phyloP scores from a whole-genome alignment of 2,113 vertebrate genomes.

The Corapipo altera region DNA sequence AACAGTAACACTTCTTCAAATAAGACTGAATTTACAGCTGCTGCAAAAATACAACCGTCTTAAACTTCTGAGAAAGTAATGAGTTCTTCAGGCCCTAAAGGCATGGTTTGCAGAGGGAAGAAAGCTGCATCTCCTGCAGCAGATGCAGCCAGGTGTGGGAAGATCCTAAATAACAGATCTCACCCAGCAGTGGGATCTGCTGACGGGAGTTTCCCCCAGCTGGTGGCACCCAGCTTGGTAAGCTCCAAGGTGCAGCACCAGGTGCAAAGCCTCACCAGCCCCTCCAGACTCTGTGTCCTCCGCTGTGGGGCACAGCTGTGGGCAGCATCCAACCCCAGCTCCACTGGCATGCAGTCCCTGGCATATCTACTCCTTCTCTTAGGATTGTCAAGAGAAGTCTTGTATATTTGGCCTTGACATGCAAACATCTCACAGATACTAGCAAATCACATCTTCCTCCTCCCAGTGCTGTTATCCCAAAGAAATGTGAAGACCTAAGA shows the following conservation, averaged over 20 bases:
- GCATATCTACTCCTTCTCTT: background rate
- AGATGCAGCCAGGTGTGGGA: background rate
- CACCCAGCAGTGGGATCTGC: background rate
- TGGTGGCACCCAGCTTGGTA: background rate
- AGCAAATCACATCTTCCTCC: background rate
- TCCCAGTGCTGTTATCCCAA: background rate
- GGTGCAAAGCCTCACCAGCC: background rate
- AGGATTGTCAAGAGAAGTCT: background rate
- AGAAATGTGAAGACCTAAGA: background rate
- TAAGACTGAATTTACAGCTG: background rate
- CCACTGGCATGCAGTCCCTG: rapidly evolving
- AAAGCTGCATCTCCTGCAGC: background rate
- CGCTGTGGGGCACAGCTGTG: background rate
- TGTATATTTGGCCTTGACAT: rapidly evolving
- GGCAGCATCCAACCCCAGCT: background rate
- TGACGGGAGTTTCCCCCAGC: background rate
- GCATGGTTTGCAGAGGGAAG: background rate
- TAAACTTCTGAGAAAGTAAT: background rate
- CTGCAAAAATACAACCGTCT: background rate
- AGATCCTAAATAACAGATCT: background rate
- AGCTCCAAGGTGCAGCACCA: background rate
- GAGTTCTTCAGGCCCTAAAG: background rate
- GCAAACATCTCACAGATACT: background rate
- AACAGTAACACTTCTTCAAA: background rate
- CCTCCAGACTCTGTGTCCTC: background rate